These are phyloP conservation scores for Achlya flavicornis DNA, from an alignment of 2,888 invertebrate genomes.

Conservation along the genomic window DNA sequence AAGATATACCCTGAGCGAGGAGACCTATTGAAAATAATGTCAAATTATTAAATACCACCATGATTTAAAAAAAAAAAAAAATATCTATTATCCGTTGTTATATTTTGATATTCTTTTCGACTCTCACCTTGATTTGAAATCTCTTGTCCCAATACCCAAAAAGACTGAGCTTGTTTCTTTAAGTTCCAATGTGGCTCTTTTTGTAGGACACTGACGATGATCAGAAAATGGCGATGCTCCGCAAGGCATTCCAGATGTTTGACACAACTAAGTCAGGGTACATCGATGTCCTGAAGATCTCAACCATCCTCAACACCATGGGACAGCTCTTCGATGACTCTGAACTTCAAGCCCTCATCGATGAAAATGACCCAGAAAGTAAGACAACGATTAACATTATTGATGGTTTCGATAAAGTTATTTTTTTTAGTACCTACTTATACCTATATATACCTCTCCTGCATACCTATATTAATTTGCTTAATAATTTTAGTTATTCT, in stretches of 20 bases:
- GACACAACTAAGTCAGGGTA: conserved; percentile 96
- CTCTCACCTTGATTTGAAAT: not conserved
- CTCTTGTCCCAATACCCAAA: not conserved
- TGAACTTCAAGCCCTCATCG: conserved; percentile 94
- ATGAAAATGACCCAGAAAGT: conserved; percentile 96
- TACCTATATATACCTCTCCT: no score
- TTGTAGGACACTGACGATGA: conserved; percentile 86
- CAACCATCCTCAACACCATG: conserved; percentile 96
- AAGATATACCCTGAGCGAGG: no score
- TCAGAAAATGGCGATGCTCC: conserved; percentile 94
- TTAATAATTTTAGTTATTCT: no score
- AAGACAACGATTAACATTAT: conserved; percentile 23
- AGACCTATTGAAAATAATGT: no score
- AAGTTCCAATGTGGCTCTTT: conserved; percentile 16
- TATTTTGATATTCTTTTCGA: not conserved
- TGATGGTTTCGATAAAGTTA: no score
- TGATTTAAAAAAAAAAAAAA: no score
- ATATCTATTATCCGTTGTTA: not conserved
- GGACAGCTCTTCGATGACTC: conserved; percentile 97
- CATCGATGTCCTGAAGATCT: conserved; percentile 95
- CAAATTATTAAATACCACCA: no score
- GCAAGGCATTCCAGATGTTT: conserved; percentile 98
- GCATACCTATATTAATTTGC: no score
- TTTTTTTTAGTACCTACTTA: no score
- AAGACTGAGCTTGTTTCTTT: not conserved